Base-by-base conservation (phyloP, 2,888 invertebrate species). In the Sisyra nigra region DNA sequence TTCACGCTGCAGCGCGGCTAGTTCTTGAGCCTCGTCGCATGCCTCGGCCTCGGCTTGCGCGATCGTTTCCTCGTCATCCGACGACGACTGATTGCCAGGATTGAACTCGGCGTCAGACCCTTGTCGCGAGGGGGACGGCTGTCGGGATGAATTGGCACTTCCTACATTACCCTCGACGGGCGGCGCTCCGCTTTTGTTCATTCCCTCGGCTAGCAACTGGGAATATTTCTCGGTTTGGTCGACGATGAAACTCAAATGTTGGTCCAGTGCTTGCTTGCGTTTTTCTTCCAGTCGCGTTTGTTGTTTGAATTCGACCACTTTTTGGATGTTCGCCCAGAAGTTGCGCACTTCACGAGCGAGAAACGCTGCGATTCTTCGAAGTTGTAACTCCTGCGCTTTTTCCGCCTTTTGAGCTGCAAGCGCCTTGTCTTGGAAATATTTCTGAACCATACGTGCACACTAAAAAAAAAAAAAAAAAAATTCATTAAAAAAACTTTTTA, bases 221-320 rank as follows among this genome's bases (percentile, higher is more conserved):
- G 93, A 93, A 69, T 93, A 96, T 58, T 91, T 92, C 64, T 98
- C 97, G 0, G 97, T 96, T 66, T 93, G 91, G 64, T 94, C 96
- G 46, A 98, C 96, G 57, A 98, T 93, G 61, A 94, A 94, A 62
- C 89, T 89, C 47, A 98, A 72, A 65, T 97, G 97, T 57, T 93
- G 84, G 69, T 97, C 96, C 45, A 97, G 68, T 1, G 93, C 94
- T 57, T 86, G 83, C 60, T 94, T 91, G 47, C 93, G 75, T 60
- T 93, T 92, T 54, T 92, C 92, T 62, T 97, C 96, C 46, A 96
- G 69, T 51, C 89, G 79, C 18, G 86, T 84, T 56, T 87, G 82
- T 53, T 92, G 87, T 60, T 93, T 94, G 65, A 84, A 92, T 61
- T 94, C 91, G 35, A 96, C 92, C 53, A 96, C 66, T 71, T 96